Evolutionary conservation across 2,113 vertebrate genomes (phyloP).

Genomic region (Alethe diademata): DNA sequence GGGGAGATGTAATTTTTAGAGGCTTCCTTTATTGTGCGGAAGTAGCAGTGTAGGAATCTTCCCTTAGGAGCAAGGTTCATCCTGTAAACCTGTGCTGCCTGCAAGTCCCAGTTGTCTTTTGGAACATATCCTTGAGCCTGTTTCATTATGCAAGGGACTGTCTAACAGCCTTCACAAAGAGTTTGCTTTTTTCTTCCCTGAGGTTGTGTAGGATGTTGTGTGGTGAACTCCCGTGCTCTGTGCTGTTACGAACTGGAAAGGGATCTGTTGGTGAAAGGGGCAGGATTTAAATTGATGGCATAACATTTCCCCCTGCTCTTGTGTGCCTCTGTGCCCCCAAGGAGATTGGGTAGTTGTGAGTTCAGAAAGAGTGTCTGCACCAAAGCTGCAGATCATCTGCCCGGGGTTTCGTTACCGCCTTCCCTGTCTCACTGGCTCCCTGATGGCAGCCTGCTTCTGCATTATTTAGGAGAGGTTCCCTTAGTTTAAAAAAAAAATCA

Average conservation of each 20-base stretch:
- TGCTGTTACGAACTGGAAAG: neutral
- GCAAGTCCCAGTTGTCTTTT: neutral
- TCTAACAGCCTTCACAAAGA: slow-evolving; percentile 3
- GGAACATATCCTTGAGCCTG: slow-evolving; percentile 4
- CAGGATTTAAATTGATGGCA: neutral
- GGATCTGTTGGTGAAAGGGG: neutral
- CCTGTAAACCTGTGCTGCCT: slow-evolving; percentile 17
- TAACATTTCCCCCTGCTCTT: neutral
- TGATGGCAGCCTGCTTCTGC: neutral
- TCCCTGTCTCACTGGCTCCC: neutral
- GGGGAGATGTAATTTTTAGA: neutral
- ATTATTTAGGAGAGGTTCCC: slow-evolving; percentile 3
- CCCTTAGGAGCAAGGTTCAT: slow-evolving; percentile 10
- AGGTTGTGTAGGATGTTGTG: neutral
- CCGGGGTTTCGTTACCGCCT: accelerated
- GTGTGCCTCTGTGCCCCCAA: neutral
- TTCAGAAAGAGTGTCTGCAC: neutral
- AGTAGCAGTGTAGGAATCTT: neutral
- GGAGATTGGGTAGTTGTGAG: neutral
- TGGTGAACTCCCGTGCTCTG: neutral
- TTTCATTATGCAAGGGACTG: slow-evolving; percentile 30
- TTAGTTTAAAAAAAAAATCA: neutral
- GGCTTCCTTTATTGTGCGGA: slow-evolving; percentile 21
- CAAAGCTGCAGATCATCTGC: neutral
- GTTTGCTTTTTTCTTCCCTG: neutral